A percentile compares a stretch with the other conserved stretches of the same genome.
Evolutionary conservation across 2,113 vertebrate genomes (phyloP).

Genomic region (Nettapus auritus): DNA sequence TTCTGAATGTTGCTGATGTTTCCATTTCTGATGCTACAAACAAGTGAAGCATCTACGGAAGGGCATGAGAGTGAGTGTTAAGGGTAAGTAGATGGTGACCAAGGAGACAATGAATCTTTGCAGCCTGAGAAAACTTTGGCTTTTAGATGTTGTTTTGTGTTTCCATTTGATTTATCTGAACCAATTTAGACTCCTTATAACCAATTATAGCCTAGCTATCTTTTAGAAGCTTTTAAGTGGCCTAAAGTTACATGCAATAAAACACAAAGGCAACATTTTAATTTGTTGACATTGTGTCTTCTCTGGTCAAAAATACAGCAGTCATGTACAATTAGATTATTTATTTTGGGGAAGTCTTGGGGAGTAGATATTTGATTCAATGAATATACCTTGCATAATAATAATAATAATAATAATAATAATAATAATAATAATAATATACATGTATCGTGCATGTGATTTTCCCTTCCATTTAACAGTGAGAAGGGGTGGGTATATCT

Average conservation of each 20-base stretch:
- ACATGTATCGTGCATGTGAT: background rate
- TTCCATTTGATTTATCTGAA: background rate
- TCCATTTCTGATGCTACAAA: background rate
- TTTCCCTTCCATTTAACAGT: background rate
- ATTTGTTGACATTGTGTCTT: background rate
- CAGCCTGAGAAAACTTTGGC: background rate
- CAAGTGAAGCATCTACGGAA: background rate
- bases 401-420: background rate
- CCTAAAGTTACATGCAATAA: background rate
- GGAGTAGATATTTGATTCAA: background rate
- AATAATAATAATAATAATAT: background rate
- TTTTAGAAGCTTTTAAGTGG: background rate
- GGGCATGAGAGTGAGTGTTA: background rate
- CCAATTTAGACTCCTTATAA: background rate
- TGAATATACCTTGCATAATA: background rate
- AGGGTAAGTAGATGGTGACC: background rate
- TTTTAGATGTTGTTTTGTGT: background rate
- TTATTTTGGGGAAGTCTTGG: background rate
- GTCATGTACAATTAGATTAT: background rate
- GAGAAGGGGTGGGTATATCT: background rate
- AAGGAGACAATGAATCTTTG: background rate
- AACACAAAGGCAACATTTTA: background rate
- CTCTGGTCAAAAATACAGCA: background rate
- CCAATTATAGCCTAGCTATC: background rate
- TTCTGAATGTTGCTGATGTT: background rate